Conservation (phyloP, 2,797 vertebrate species). For the Sphenopsis melanotis region DNA sequence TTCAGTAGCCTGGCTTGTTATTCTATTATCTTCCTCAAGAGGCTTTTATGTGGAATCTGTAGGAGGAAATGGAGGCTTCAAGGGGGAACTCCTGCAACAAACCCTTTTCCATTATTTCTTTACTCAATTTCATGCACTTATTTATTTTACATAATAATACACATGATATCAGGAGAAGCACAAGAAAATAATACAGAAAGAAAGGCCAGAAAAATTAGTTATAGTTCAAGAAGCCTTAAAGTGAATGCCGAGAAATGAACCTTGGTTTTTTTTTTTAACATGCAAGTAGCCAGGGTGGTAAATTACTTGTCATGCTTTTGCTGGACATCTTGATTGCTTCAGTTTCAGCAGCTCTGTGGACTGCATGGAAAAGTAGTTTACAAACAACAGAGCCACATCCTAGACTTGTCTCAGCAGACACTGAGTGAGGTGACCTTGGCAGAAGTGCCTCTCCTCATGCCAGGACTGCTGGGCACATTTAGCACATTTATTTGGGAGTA, state of each 20-base stretch:
- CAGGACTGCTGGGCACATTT: not conserved
- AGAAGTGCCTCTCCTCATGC: not conserved
- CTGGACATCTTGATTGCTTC: not conserved
- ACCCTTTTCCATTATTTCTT: not conserved
- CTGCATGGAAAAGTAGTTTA: not conserved
- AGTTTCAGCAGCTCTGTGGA: not conserved
- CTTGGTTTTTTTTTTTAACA: not conserved
- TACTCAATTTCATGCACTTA: not conserved
- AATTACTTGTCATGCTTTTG: not conserved
- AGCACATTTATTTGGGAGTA: not conserved
- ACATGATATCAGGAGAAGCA: not conserved
- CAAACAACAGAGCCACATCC: not conserved
- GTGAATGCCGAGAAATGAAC: not conserved
- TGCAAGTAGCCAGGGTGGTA: not conserved
- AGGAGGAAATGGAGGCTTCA: conserved; percentile 20
- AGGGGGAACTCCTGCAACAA: not conserved
- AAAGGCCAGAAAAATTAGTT: not conserved
- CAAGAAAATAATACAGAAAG: not conserved
- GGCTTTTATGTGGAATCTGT: conserved; percentile 25
- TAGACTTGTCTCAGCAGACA: not conserved
- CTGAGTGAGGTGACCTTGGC: not conserved
- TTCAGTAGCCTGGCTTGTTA: conserved; percentile 4
- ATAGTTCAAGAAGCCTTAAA: not conserved
- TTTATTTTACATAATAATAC: not conserved
- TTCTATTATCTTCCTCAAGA: conserved; percentile 22